A percentile compares a stretch with the other conserved stretches of the same genome.
phyloP scores from a whole-genome alignment of 2,888 invertebrate genomes.

The Leucophenga montana region DNA sequence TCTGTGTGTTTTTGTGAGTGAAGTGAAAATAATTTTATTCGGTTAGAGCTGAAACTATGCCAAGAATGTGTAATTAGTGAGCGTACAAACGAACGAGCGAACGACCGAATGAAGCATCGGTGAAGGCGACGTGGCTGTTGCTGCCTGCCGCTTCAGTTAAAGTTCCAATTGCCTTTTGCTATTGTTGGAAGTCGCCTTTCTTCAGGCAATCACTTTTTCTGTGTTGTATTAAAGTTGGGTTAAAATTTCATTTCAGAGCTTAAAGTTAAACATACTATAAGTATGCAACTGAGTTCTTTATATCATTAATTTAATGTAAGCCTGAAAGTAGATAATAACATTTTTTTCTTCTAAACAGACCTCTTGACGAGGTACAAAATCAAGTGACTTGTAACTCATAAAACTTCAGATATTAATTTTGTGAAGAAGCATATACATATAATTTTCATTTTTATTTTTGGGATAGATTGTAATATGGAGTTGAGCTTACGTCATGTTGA shows the following conservation, averaged over 20 bases:
- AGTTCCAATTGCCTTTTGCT: not conserved
- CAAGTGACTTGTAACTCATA: too few relatives aligned
- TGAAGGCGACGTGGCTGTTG: not conserved
- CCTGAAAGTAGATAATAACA: not conserved
- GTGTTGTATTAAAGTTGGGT: not conserved
- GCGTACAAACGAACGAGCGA: slow-evolving; percentile 57
- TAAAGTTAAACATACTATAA: not conserved
- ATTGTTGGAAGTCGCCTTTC: not conserved
- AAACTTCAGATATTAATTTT: too few relatives aligned
- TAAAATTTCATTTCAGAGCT: not conserved
- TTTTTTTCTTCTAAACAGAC: too few relatives aligned
- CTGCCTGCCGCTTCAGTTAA: not conserved
- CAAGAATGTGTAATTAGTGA: slow-evolving; percentile 98
- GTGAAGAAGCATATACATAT: too few relatives aligned
- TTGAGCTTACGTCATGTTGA: too few relatives aligned
- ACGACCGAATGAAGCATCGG: slow-evolving; percentile 10
- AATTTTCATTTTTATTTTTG: too few relatives aligned
- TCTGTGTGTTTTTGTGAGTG: slow-evolving; percentile 4
- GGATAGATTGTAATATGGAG: too few relatives aligned
- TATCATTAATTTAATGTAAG: not conserved
- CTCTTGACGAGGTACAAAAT: too few relatives aligned
- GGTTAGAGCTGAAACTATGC: slow-evolving; percentile 87
- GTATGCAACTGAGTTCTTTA: too few relatives aligned
- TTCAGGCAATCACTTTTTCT: not conserved
- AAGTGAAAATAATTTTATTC: slow-evolving; percentile 65